A percentile compares a stretch with the other conserved stretches of the same genome.
Evolutionary conservation across 2,797 vertebrate species (phyloP).

Genomic region (Trematomus bernacchii): DNA sequence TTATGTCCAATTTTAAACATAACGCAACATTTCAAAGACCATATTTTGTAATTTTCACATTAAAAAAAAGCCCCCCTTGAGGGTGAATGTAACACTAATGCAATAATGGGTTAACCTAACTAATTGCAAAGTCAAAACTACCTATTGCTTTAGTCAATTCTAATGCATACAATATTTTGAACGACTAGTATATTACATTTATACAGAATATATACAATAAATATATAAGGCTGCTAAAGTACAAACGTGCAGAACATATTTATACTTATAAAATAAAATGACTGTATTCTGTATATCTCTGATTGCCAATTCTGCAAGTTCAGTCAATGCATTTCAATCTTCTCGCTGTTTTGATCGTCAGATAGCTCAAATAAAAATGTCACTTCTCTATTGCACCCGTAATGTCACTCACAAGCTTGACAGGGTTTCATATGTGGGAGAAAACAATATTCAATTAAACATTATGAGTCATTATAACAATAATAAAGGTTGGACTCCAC

Average conservation of each 20-base stretch:
- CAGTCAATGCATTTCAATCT: neutral
- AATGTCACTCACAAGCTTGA: neutral
- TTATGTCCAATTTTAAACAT: neutral
- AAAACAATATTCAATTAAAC: conserved; percentile 1
- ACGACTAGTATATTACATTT: neutral
- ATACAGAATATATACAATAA: neutral
- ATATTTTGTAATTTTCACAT: neutral
- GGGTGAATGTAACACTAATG: neutral
- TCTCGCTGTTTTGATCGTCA: conserved; percentile 6
- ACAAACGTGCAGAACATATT: neutral
- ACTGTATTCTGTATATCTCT: neutral
- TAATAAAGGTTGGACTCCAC: neutral
- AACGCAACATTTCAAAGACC: neutral
- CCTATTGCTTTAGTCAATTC: neutral
- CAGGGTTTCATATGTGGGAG: neutral
- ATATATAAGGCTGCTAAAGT: neutral
- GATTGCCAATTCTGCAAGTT: neutral
- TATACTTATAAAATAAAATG: neutral
- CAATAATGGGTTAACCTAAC: neutral
- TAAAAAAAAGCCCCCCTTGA: neutral
- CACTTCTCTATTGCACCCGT: conserved; percentile 5
- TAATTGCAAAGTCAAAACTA: neutral
- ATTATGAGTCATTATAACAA: neutral
- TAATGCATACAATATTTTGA: neutral
- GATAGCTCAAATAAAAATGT: conserved; percentile 16